Conservation (phyloP, 2,888 invertebrate species). For the Drosophila bunnanda region DNA sequence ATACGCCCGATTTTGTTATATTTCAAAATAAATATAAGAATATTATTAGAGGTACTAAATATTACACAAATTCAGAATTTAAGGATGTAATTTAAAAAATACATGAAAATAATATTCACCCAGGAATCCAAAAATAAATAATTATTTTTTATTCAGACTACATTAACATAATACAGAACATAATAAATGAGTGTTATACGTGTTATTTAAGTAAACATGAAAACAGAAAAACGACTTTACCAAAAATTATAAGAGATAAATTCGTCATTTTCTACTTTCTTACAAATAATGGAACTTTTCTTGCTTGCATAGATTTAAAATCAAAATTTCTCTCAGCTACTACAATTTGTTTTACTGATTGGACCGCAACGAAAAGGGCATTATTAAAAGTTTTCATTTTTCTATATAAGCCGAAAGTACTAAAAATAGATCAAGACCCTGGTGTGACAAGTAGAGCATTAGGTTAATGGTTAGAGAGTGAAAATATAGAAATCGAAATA, state of each 20-base stretch:
- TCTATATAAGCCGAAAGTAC: not conserved
- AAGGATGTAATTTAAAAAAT: not conserved
- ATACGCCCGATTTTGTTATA: not conserved
- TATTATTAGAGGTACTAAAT: not conserved
- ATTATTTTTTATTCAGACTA: constrained; percentile 8
- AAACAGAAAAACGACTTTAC: not conserved
- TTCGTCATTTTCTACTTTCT: constrained; percentile 2
- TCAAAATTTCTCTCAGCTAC: constrained; percentile 1
- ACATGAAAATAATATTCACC: not conserved
- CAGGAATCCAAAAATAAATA: constrained; percentile 1
- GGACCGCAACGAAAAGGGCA: constrained; percentile 1
- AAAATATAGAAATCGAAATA: not conserved
- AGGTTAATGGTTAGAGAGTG: not conserved
- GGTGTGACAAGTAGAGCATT: constrained; percentile 3
- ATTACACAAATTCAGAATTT: not conserved
- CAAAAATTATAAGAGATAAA: not conserved
- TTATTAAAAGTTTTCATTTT: not conserved
- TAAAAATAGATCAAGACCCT: constrained; percentile 3
- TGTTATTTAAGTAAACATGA: constrained; percentile 10
- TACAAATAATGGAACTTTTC: constrained; percentile 6
- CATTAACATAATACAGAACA: constrained; percentile 8
- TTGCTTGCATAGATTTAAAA: constrained; percentile 1
- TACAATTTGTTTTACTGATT: not conserved
- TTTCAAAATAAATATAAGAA: not conserved
- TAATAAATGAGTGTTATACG: not conserved